Conservation (phyloP, 2,797 vertebrate species). For the Gymnocypris eckloni region DNA sequence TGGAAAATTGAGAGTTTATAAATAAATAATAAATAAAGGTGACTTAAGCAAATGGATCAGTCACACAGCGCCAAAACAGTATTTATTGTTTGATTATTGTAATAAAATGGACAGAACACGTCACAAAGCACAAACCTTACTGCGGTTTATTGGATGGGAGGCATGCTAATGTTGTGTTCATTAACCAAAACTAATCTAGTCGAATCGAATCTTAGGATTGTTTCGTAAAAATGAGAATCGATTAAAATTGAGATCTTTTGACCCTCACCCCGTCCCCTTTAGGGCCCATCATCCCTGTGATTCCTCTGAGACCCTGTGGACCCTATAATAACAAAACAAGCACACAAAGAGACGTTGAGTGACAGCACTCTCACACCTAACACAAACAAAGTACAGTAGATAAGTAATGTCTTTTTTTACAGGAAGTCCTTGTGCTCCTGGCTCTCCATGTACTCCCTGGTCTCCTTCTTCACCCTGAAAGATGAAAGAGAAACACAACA, state of each 20-base stretch:
- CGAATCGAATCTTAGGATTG: background rate
- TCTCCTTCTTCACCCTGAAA: conserved; percentile 92
- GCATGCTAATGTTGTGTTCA: conserved; percentile 1
- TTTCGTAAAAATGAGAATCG: too few relatives aligned
- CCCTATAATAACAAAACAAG: conserved; percentile 81
- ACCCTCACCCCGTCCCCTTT: conserved; percentile 90
- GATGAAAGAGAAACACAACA: conserved; percentile 8
- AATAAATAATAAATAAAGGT: background rate
- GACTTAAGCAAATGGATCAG: background rate
- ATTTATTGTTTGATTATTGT: background rate
- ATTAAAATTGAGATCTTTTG: background rate
- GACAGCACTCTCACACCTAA: background rate
- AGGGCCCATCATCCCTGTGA: conserved; percentile 84
- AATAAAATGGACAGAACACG: background rate
- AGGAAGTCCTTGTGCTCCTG: conserved; percentile 89
- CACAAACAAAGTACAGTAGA: background rate
- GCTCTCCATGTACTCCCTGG: conserved; percentile 85
- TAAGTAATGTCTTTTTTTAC: conserved; percentile 73
- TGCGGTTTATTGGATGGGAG: background rate
- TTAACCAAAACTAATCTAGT: background rate
- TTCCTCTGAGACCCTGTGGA: conserved; percentile 85
- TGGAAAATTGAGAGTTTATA: background rate
- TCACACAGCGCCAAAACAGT: background rate
- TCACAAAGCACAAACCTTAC: background rate
- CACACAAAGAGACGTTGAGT: conserved; percentile 52